Conservation (phyloP, 2,113 vertebrate genomes). For the Hyperoodon ampullatus region DNA sequence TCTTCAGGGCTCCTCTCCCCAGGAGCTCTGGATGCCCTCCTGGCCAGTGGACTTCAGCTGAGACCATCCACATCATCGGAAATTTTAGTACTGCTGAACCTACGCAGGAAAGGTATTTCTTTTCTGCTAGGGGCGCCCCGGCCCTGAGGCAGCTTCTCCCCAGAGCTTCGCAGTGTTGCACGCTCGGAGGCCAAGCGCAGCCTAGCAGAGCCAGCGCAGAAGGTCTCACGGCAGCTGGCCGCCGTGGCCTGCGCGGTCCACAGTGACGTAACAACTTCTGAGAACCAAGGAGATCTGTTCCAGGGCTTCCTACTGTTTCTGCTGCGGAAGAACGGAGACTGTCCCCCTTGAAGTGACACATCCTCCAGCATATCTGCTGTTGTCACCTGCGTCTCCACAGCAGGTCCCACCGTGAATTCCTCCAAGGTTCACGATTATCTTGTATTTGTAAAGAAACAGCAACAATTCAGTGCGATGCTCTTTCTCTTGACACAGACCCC, state of each 20-base stretch:
- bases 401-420: fast-evolving
- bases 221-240: fast-evolving
- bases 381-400: fast-evolving
- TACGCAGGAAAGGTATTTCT: fast-evolving
- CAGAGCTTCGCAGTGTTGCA: background rate
- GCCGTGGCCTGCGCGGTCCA: fast-evolving
- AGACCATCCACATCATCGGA: fast-evolving
- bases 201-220: fast-evolving
- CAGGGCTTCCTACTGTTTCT: background rate
- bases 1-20: fast-evolving
- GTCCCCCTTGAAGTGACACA: too few species aligned
- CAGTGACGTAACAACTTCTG: fast-evolving
- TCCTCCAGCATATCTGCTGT: fast-evolving
- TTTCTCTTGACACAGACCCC: background rate
- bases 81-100: background rate
- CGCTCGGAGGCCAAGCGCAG: background rate
- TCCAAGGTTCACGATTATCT: fast-evolving
- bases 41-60: fast-evolving
- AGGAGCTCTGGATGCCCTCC: background rate
- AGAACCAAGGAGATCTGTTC: fast-evolving
- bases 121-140: fast-evolving
- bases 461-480: fast-evolving
- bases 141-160: background rate
- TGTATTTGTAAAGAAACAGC: fast-evolving
- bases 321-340: fast-evolving